Percentiles rank a stretch among this genome's conserved stretches.
phyloP scores from a whole-genome alignment of 1,140 invertebrate species.

The Drosophila lini region DNA sequence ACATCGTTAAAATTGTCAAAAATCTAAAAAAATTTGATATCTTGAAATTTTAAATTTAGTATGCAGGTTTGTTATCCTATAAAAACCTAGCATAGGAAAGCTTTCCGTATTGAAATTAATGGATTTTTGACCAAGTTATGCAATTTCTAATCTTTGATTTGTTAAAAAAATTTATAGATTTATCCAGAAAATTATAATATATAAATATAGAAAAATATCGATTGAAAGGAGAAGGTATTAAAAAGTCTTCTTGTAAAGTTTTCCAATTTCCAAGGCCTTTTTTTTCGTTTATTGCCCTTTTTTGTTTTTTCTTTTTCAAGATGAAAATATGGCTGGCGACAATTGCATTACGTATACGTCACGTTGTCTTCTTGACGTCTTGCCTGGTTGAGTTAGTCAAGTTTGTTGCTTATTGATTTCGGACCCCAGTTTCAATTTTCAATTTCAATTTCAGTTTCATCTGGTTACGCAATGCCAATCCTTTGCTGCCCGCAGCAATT shows the following conservation, averaged over 20 bases:
- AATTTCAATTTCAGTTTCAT: constrained; percentile 26
- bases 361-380: constrained; percentile 19
- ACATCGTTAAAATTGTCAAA: too few species aligned
- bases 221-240: neutral
- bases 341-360: constrained; percentile 67
- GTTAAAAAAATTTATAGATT: too few species aligned
- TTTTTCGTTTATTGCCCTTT: neutral
- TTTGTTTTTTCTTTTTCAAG: neutral
- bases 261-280: neutral
- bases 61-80: too few species aligned
- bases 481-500: constrained; percentile 36
- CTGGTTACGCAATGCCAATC: constrained; percentile 42
- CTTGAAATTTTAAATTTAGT: too few species aligned
- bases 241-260: neutral
- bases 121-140: too few species aligned
- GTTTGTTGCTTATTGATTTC: constrained; percentile 56
- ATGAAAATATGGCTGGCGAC: constrained; percentile 37
- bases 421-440: constrained; percentile 22
- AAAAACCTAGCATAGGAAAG: too few species aligned
- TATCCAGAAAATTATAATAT: too few species aligned
- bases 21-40: too few species aligned
- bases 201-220: too few species aligned
- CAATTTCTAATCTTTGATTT: too few species aligned
- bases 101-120: too few species aligned
- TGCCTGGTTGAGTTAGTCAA: constrained; percentile 29